A percentile compares a stretch with the other conserved stretches of the same genome.
These are phyloP conservation scores for Meiosimyza decipiens DNA, from an alignment of 2,888 invertebrate genomes.

Conservation along the genomic window DNA sequence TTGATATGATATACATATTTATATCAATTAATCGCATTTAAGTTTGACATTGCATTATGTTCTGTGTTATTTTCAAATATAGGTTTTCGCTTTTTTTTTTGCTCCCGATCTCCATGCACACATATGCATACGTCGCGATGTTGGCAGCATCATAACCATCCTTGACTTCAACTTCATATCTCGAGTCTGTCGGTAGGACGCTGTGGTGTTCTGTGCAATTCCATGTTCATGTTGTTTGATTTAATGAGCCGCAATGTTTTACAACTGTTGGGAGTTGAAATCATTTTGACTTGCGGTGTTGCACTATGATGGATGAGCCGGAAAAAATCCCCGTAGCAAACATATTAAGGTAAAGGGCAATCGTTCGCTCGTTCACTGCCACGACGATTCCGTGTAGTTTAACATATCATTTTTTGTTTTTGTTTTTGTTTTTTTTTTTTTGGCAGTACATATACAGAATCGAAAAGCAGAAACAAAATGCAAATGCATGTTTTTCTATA, in stretches of 20 bases:
- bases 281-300: slow-evolving; percentile 40
- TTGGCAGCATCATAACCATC: too few species aligned
- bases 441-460: slow-evolving; percentile 5
- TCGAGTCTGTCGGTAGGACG: not conserved
- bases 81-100: not conserved
- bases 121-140: too few species aligned
- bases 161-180: too few species aligned
- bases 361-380: too few species aligned
- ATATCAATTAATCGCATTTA: slow-evolving; percentile 21
- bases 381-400: not conserved
- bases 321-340: slow-evolving; percentile 17
- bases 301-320: slow-evolving; percentile 38
- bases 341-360: not conserved
- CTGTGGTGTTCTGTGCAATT: not conserved
- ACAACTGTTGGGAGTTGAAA: slow-evolving; percentile 37
- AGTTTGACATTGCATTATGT: slow-evolving; percentile 24
- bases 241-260: slow-evolving; percentile 47
- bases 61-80: not conserved
- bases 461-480: too few species aligned
- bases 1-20: not conserved
- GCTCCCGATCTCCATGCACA: not conserved
- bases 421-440: not conserved
- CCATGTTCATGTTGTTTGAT: slow-evolving; percentile 26
- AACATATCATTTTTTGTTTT: not conserved
- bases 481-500: not conserved